These are phyloP conservation scores for Porites lobata DNA, from an alignment of 92 coral and sea anemone species.

Conservation along the genomic window DNA sequence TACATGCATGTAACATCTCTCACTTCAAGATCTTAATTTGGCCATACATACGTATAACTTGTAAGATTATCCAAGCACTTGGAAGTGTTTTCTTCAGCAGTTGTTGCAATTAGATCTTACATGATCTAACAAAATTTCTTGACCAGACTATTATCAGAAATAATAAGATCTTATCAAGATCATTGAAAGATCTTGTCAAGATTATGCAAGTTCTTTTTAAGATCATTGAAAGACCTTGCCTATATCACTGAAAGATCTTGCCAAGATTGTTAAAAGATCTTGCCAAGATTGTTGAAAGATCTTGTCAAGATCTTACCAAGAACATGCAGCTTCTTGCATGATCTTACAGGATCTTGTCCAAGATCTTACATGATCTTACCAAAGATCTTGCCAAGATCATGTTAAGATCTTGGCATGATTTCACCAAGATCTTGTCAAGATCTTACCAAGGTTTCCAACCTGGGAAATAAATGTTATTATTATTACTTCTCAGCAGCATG, in stretches of 20 bases:
- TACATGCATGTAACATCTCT: too few relatives aligned
- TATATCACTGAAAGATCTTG: neutral
- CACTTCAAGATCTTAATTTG: too few relatives aligned
- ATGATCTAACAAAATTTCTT: neutral
- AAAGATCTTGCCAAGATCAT: neutral
- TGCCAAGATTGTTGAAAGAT: neutral
- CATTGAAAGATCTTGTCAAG: too few relatives aligned
- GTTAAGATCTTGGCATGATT: too few relatives aligned
- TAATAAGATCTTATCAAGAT: too few relatives aligned
- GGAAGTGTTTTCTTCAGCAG: neutral
- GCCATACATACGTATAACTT: too few relatives aligned
- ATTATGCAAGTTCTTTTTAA: neutral
- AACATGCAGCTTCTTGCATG: neutral
- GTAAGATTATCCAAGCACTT: neutral
- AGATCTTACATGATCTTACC: neutral
- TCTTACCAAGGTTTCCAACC: too few relatives aligned
- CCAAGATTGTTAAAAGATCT: neutral
- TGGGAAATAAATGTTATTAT: too few relatives aligned
- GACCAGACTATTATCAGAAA: neutral
- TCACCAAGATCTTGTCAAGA: too few relatives aligned
- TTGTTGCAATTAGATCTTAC: neutral
- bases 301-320: neutral
- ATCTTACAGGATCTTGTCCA: neutral
- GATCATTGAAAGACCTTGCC: constrained; percentile 1
- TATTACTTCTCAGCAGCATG: neutral